Evolutionary conservation across 2,888 invertebrate genomes (phyloP).

Genomic region (Trachelus iudaicus): DNA sequence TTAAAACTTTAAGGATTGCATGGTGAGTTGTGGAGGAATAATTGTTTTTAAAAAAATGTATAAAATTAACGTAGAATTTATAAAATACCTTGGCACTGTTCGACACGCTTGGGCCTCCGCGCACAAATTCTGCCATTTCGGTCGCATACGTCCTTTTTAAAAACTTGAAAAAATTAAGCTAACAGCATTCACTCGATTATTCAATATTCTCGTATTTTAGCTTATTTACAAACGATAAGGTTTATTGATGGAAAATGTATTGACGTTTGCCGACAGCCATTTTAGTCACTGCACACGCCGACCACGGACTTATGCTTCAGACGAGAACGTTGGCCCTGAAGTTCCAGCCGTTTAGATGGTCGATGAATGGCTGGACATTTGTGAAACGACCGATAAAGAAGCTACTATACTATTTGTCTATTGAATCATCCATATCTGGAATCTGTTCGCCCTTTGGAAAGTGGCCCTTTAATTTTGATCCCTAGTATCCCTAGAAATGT

Average conservation of each 20-base stretch:
- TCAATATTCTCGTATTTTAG: conserved; percentile 10
- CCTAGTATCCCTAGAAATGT: background rate
- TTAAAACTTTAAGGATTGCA: background rate
- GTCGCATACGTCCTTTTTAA: conserved; percentile 34
- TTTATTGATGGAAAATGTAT: conserved; percentile 56
- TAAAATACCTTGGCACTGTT: conserved; percentile 64
- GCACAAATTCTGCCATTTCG: conserved; percentile 68
- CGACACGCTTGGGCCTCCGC: conserved; percentile 67
- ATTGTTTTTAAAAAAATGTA: background rate
- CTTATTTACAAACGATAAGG: conserved; percentile 14
- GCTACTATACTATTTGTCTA: background rate
- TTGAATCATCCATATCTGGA: background rate
- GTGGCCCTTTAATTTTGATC: background rate
- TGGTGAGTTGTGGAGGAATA: background rate
- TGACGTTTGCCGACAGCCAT: conserved; percentile 63
- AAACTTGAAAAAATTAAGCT: conserved; percentile 25
- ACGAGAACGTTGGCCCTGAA: background rate
- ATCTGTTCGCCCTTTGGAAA: background rate
- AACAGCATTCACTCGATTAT: conserved; percentile 31
- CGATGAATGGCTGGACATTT: background rate
- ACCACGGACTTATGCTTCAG: conserved; percentile 16
- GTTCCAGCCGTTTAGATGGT: background rate
- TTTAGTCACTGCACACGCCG: conserved; percentile 49
- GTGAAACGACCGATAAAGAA: background rate
- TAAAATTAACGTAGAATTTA: background rate